phyloP scores from a whole-genome alignment of 2,113 vertebrate species.

The Desmodus rotundus region DNA sequence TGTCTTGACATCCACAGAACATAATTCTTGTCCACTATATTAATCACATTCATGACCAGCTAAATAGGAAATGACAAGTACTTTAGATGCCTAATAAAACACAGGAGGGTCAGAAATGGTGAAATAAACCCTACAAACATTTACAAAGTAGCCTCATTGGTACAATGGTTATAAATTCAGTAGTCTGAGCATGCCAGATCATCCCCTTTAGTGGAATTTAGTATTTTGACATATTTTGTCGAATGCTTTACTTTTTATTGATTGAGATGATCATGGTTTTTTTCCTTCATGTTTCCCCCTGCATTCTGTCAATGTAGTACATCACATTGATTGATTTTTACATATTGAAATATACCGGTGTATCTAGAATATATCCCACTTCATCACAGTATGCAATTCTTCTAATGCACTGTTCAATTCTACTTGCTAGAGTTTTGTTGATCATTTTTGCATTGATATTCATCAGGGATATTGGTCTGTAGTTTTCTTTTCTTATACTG shows the following conservation, averaged over 20 bases:
- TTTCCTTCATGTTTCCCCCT: no score
- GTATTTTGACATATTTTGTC: not conserved
- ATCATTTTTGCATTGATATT: not conserved
- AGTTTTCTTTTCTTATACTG: not conserved
- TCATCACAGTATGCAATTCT: not conserved
- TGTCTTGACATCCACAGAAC: not conserved
- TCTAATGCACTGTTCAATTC: not conserved
- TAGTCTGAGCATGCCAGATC: not conserved
- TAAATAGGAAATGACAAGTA: not conserved
- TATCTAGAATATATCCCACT: not conserved
- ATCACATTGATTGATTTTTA: not conserved
- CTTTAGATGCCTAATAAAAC: not conserved
- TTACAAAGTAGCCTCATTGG: not conserved
- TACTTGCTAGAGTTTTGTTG: not conserved
- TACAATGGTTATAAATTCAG: not conserved
- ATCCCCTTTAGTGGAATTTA: not conserved
- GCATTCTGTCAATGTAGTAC: not conserved
- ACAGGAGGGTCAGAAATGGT: not conserved
- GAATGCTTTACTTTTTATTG: not conserved
- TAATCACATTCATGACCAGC: not conserved
- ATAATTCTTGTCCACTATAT: not conserved
- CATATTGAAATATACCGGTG: not conserved
- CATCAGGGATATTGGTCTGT: not conserved
- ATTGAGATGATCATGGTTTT: not conserved
- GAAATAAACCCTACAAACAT: not conserved